phyloP scores from a whole-genome alignment of 2,113 vertebrate species.

The Phrynosoma platyrhinos region DNA sequence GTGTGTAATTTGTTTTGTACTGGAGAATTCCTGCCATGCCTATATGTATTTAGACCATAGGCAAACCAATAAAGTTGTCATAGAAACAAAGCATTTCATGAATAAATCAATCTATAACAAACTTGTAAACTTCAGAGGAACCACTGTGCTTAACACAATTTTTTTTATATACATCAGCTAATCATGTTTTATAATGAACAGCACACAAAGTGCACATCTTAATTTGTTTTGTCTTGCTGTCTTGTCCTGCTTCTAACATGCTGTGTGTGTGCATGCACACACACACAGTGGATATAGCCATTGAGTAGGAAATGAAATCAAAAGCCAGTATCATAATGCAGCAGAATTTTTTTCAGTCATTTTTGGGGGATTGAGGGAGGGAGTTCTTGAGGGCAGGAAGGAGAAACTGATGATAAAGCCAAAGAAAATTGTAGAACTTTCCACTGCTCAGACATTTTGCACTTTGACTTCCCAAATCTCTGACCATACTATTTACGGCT shows the following conservation, averaged over 20 bases:
- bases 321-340: conserved; percentile 65
- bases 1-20: conserved; percentile 83
- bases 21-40: conserved; percentile 82
- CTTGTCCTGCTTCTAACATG: conserved; percentile 68
- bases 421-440: neutral
- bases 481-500: too few relatives aligned
- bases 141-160: conserved; percentile 74
- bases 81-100: conserved; percentile 86
- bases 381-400: too few relatives aligned
- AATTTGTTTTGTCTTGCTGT: conserved; percentile 70
- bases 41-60: conserved; percentile 85
- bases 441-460: too few relatives aligned
- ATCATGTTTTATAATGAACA: conserved; percentile 76
- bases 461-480: too few relatives aligned
- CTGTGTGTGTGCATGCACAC: conserved; percentile 45
- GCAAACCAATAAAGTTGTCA: conserved; percentile 86
- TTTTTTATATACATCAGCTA: conserved; percentile 72
- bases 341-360: conserved; percentile 60
- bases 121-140: conserved; percentile 80
- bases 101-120: conserved; percentile 85
- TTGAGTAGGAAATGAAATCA: conserved; percentile 63
- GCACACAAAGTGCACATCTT: conserved; percentile 56
- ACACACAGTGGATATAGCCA: conserved; percentile 52
- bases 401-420: neutral
- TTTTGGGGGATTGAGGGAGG: neutral